Conservation (phyloP, 2,797 vertebrate species). For the Takifugu rubripes region DNA sequence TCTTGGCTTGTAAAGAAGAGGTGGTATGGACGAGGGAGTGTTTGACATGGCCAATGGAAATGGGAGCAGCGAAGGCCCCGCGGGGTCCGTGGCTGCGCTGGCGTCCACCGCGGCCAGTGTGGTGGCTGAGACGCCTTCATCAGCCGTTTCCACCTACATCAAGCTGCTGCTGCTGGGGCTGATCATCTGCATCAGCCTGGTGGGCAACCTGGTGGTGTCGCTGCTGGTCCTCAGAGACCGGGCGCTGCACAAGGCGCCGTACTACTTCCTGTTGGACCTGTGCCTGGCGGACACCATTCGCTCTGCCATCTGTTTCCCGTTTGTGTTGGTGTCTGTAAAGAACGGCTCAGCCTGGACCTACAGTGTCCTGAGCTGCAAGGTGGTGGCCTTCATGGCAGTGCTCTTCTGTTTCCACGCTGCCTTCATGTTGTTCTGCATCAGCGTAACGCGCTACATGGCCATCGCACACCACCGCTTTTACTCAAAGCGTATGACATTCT, state of each 20-base stretch:
- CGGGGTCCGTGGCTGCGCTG: conserved; percentile 64
- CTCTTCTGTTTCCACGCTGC: conserved; percentile 91
- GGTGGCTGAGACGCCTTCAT: conserved; percentile 64
- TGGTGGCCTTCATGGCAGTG: conserved; percentile 90
- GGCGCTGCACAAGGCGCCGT: conserved; percentile 86
- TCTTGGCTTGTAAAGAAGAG: conserved; percentile 44
- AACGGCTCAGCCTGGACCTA: conserved; percentile 90
- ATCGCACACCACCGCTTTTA: conserved; percentile 91
- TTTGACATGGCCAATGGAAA: conserved; percentile 74
- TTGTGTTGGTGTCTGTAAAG: conserved; percentile 86
- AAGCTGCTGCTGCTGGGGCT: conserved; percentile 85
- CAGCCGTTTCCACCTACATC: conserved; percentile 80
- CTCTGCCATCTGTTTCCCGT: conserved; percentile 88
- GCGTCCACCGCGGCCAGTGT: conserved; percentile 60
- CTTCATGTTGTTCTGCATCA: conserved; percentile 91
- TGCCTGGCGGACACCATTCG: conserved; percentile 87
- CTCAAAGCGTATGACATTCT: conserved; percentile 89
- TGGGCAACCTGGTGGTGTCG: conserved; percentile 84
- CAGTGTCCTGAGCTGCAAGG: conserved; percentile 87
- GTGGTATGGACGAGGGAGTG: conserved; percentile 43
- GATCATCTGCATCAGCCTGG: conserved; percentile 87
- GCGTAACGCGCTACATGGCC: conserved; percentile 89
- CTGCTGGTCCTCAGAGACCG: conserved; percentile 84
- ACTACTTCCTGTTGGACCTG: conserved; percentile 88
- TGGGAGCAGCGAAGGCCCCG: conserved; percentile 70